phyloP scores from a whole-genome alignment of 2,113 vertebrate genomes.

The Varanus salvator region DNA sequence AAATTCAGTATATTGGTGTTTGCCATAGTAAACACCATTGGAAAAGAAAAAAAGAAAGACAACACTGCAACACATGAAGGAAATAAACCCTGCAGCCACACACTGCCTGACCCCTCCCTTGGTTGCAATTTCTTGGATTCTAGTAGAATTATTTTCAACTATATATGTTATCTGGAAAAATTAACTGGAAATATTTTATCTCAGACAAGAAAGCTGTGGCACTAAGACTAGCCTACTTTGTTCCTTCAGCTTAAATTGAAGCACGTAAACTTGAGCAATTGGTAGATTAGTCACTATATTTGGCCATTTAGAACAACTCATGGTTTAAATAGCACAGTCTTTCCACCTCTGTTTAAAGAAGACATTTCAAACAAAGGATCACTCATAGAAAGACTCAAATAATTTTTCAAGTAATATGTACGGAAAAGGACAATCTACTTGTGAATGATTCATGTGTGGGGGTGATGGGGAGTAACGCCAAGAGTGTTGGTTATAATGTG shows the following conservation, averaged over 20 bases:
- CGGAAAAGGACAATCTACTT: slow-evolving; percentile 18
- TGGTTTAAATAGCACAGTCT: background rate
- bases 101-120: too few species aligned
- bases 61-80: background rate
- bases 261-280: background rate
- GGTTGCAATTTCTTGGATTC: background rate
- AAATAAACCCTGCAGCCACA: background rate
- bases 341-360: background rate
- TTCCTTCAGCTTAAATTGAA: background rate
- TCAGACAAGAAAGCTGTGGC: background rate
- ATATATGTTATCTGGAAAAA: background rate
- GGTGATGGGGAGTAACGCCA: background rate
- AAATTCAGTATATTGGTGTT: too few species aligned
- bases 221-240: background rate
- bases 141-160: background rate
- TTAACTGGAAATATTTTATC: background rate
- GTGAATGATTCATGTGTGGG: slow-evolving; percentile 9
- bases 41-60: too few species aligned
- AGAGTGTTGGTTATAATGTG: slow-evolving; percentile 3
- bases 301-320: background rate
- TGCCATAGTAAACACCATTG: too few species aligned
- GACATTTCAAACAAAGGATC: background rate
- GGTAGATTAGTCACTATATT: background rate
- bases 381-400: slow-evolving; percentile 11
- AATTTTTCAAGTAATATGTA: slow-evolving; percentile 21